Evolutionary conservation across 2,888 invertebrate species (phyloP).

Genomic region (Pristionchus mayeri): DNA sequence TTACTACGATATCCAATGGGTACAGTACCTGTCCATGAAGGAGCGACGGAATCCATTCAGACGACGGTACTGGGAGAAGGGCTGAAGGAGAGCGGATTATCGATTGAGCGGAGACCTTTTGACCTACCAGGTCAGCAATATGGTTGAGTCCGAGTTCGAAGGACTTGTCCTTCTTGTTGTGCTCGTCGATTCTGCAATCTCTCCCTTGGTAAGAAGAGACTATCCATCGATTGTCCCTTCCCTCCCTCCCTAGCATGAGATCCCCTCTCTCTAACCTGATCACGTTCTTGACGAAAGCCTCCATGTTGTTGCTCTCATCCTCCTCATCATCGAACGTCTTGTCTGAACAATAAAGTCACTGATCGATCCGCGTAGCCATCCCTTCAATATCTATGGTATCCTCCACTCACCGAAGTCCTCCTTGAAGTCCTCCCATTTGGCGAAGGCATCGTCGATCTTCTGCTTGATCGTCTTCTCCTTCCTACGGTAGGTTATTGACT

Average conservation of each 20-base stretch:
- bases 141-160: slow-evolving; percentile 73
- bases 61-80: slow-evolving; percentile 71
- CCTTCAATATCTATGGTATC: background rate
- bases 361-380: background rate
- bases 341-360: slow-evolving; percentile 54
- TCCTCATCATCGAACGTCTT: slow-evolving; percentile 66
- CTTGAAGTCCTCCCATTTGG: slow-evolving; percentile 73
- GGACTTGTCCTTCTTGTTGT: slow-evolving; percentile 68
- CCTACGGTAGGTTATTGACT: background rate
- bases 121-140: slow-evolving; percentile 70
- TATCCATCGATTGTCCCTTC: background rate
- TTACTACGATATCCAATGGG: background rate
- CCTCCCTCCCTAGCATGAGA: slow-evolving; percentile 59
- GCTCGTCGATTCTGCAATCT: slow-evolving; percentile 60
- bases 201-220: background rate
- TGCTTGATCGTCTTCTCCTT: slow-evolving; percentile 49
- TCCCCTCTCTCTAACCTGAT: slow-evolving; percentile 61
- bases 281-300: slow-evolving; percentile 72
- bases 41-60: slow-evolving; percentile 71
- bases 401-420: slow-evolving; percentile 61
- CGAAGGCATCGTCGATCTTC: slow-evolving; percentile 67
- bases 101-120: background rate
- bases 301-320: slow-evolving; percentile 71
- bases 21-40: slow-evolving; percentile 50
- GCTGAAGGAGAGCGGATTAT: slow-evolving; percentile 55